Base-by-base conservation (phyloP, 2,888 invertebrate species). In the Andrena camellia region DNA sequence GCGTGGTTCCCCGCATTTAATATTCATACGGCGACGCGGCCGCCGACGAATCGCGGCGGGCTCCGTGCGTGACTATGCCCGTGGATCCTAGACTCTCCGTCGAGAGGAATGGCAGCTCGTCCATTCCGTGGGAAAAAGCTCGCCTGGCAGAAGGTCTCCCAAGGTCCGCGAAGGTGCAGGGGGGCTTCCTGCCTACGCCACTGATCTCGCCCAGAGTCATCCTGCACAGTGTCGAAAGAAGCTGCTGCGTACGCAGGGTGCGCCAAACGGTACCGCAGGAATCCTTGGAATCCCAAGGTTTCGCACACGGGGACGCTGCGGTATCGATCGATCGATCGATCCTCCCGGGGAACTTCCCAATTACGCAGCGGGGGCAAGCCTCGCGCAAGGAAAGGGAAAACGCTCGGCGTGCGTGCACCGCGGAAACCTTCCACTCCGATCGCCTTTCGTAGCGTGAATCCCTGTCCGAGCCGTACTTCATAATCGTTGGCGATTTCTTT, bases 221-320 rank as follows among this genome's bases (percentile, higher is more conserved):
- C 50, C 23, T 66, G 67, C 62, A 69, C 57, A 33, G 81, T 80
- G 87, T 81, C 87, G 82, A 82, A 78, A 72, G 85, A 74, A 85
- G 71, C 79, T 82, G 7, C 75, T 59, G 81, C 54, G 81, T 83
- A 73, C 73, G 77, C 72, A 72, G 78, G 81, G 76, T 84, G 82
- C 77, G 87, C 54, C 77, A 59, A 88, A 88, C 81, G 86, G 84
- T 86, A 84, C 86, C 83, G 81, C 78, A 73, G 74, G 84, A 84
- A 88, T 88, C 57, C 67, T 31, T 42, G 81, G 86, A 88, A 88
- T 88, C 77, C 67, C 87, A 87, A 87, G 87, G 84, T 84, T 84
- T 78, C 70, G 77, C 63, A 26, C 68, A 48, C 60, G 23, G 60
- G 60, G 73, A 73, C 68, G 60, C 60, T 29, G 54, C 66, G 42